These are phyloP conservation scores for Campylomormyrus tamandua DNA, from an alignment of 2,113 vertebrate species.

Conservation along the genomic window DNA sequence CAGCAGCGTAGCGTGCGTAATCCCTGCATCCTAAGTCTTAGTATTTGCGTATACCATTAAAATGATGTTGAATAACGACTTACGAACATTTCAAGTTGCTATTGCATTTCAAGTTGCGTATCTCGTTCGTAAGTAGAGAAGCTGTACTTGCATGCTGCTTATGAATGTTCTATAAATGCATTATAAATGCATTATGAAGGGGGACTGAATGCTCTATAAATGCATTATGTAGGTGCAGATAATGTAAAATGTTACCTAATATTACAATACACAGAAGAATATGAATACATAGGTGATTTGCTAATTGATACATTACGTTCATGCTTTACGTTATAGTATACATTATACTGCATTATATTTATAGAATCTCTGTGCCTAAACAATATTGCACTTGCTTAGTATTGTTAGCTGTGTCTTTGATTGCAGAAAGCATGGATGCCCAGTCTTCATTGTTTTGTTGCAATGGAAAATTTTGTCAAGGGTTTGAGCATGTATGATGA, in stretches of 20 bases:
- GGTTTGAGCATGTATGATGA: neutral
- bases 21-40: no score
- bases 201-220: neutral
- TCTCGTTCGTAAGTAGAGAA: no score
- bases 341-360: neutral
- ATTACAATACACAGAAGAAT: neutral
- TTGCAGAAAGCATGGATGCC: neutral
- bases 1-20: no score
- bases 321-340: neutral
- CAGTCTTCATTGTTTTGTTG: neutral
- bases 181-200: no score
- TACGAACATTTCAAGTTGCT: no score
- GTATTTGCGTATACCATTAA: no score
- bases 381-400: neutral
- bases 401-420: neutral
- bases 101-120: no score
- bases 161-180: no score
- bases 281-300: neutral
- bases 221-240: neutral
- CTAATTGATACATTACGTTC: neutral
- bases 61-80: no score
- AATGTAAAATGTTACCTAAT: neutral
- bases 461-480: neutral
- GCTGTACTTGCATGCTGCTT: no score
- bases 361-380: neutral